Evolutionary conservation across 1,140 invertebrate genomes (phyloP).

Genomic region (Bombus picipes): DNA sequence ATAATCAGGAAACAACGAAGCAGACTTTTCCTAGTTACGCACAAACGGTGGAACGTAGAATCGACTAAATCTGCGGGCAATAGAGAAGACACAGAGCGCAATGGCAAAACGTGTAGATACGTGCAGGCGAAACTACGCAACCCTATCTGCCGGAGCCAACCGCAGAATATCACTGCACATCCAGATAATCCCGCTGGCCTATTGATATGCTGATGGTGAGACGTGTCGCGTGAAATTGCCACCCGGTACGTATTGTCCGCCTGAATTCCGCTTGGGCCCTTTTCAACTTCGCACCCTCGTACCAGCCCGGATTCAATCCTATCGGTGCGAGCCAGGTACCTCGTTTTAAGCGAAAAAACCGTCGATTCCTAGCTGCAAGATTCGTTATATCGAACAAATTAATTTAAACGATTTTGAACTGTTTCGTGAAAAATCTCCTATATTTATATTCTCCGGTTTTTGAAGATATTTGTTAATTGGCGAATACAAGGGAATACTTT

Average conservation of each 20-base stretch:
- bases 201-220: conserved; percentile 83
- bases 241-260: conserved; percentile 80
- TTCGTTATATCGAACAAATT: not conserved
- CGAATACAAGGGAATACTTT: too few species aligned
- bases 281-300: conserved; percentile 68
- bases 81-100: not conserved
- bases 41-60: not conserved
- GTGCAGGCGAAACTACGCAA: conserved; percentile 68
- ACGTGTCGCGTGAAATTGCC: conserved; percentile 84
- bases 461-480: too few species aligned
- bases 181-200: conserved; percentile 81
- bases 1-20: conserved; percentile 45
- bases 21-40: not conserved
- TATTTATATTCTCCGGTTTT: too few species aligned
- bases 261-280: conserved; percentile 75
- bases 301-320: conserved; percentile 70
- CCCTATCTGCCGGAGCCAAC: conserved; percentile 81
- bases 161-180: conserved; percentile 81
- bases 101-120: conserved; percentile 37
- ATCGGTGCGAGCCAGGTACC: conserved; percentile 71
- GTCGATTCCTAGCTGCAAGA: conserved; percentile 5
- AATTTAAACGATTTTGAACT: too few species aligned
- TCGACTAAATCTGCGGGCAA: conserved; percentile 44
- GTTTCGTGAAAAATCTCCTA: not conserved
- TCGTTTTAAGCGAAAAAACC: conserved; percentile 62